Conservation (phyloP, 2,888 invertebrate species). For the Blastobasis adustella region DNA sequence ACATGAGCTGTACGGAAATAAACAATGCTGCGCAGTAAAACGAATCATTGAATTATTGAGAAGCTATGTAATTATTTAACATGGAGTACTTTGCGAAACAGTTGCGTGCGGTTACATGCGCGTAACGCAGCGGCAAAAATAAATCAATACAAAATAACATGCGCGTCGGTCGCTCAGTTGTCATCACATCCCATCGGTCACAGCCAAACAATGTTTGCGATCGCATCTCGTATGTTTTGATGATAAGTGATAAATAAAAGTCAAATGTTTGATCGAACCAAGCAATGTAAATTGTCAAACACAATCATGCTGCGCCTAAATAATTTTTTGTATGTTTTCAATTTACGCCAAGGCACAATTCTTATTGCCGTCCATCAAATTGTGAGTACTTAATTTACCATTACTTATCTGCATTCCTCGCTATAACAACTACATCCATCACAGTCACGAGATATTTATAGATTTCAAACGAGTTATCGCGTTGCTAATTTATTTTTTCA, state of each 20-base stretch:
- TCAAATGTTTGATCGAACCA: slow-evolving; percentile 62
- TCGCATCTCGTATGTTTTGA: neutral
- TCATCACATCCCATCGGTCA: slow-evolving; percentile 20
- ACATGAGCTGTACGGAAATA: too few relatives aligned
- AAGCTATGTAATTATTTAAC: too few relatives aligned
- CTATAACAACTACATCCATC: neutral
- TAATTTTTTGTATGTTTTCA: slow-evolving; percentile 67
- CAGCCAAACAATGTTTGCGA: slow-evolving; percentile 48
- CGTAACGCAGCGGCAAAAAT: slow-evolving; percentile 30
- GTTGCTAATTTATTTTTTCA: slow-evolving; percentile 19
- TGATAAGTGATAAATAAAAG: slow-evolving; percentile 30
- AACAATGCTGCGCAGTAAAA: too few relatives aligned
- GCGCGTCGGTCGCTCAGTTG: slow-evolving; percentile 33
- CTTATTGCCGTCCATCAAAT: slow-evolving; percentile 73
- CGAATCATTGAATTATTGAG: too few relatives aligned
- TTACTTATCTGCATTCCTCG: neutral
- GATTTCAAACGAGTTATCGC: slow-evolving; percentile 4
- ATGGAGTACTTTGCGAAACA: too few relatives aligned
- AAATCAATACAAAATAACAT: slow-evolving; percentile 57
- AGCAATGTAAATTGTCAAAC: slow-evolving; percentile 57
- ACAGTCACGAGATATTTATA: neutral
- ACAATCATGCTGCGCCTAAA: slow-evolving; percentile 63
- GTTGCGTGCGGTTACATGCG: slow-evolving; percentile 32
- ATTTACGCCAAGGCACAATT: slow-evolving; percentile 70
- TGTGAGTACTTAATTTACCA: slow-evolving; percentile 42